These are phyloP conservation scores for Opisthocomus hoazin DNA, from an alignment of 2,113 vertebrate genomes.

Conservation along the genomic window DNA sequence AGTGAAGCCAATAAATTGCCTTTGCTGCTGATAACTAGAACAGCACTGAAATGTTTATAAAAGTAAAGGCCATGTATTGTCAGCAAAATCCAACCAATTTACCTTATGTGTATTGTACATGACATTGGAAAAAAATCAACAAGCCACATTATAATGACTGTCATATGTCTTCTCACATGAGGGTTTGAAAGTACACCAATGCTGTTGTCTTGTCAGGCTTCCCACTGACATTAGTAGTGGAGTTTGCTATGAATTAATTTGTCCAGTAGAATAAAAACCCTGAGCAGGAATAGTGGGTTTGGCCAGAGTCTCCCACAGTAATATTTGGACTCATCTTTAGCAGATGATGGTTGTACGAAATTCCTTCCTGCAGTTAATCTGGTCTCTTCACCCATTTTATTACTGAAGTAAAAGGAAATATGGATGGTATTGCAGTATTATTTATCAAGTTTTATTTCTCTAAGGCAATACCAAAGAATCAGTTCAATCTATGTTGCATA, in stretches of 20 bases:
- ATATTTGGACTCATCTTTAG: not conserved
- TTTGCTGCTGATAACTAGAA: not conserved
- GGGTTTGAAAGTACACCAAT: not conserved
- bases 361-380: not conserved
- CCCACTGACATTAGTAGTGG: not conserved
- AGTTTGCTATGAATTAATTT: not conserved
- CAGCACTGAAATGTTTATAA: not conserved
- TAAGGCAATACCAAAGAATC: not conserved
- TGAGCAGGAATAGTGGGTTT: not conserved
- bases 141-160: not conserved
- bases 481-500: not conserved
- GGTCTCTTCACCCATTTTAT: not conserved
- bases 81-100: not conserved
- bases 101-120: not conserved
- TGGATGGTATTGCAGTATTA: not conserved
- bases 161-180: not conserved
- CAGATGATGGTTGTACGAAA: not conserved
- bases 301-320: not conserved
- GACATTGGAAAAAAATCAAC: not conserved
- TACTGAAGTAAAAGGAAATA: not conserved
- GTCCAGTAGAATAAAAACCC: not conserved
- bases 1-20: not conserved
- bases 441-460: not conserved
- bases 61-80: not conserved
- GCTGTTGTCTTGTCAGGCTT: not conserved